phyloP scores from a whole-genome alignment of 2,888 invertebrate genomes.

The Bursaphelenchus okinawaensis region DNA sequence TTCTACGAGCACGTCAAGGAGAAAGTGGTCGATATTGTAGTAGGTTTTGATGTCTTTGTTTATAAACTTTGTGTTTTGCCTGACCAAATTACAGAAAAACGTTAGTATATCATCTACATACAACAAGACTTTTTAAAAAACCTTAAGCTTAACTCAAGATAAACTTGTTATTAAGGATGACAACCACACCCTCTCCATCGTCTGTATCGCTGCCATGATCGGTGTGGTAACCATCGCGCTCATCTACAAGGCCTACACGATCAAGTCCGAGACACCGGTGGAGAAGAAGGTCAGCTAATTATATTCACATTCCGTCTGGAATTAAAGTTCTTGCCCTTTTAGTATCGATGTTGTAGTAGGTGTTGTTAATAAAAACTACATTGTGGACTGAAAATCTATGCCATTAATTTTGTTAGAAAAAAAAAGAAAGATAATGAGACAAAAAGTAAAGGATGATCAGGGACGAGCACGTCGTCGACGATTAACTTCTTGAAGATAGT shows the following conservation, averaged over 20 bases:
- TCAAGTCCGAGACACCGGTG: slow-evolving; percentile 23
- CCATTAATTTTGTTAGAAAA: too few relatives aligned
- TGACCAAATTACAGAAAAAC: too few relatives aligned
- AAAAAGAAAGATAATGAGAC: too few relatives aligned
- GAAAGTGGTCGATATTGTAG: slow-evolving; percentile 45
- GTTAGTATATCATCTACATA: background rate
- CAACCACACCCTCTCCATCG: slow-evolving; percentile 49
- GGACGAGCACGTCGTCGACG: too few relatives aligned
- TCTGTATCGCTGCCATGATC: slow-evolving; percentile 53
- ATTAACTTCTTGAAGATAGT: too few relatives aligned
- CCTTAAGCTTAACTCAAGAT: background rate
- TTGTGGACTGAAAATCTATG: too few relatives aligned
- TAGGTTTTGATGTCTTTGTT: slow-evolving; percentile 14
- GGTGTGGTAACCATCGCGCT: slow-evolving; percentile 50
- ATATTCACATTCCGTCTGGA: background rate
- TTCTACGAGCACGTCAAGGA: slow-evolving; percentile 56
- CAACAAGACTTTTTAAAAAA: background rate
- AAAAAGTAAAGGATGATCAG: too few relatives aligned
- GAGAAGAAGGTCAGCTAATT: slow-evolving; percentile 19
- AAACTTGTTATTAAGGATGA: slow-evolving; percentile 43
- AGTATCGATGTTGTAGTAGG: too few relatives aligned
- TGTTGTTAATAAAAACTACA: too few relatives aligned
- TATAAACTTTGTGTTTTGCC: too few relatives aligned
- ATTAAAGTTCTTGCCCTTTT: background rate
- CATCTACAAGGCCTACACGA: slow-evolving; percentile 49